Evolutionary conservation across 2,113 vertebrate species (phyloP).

Genomic region (Girardinichthys multiradiatus): DNA sequence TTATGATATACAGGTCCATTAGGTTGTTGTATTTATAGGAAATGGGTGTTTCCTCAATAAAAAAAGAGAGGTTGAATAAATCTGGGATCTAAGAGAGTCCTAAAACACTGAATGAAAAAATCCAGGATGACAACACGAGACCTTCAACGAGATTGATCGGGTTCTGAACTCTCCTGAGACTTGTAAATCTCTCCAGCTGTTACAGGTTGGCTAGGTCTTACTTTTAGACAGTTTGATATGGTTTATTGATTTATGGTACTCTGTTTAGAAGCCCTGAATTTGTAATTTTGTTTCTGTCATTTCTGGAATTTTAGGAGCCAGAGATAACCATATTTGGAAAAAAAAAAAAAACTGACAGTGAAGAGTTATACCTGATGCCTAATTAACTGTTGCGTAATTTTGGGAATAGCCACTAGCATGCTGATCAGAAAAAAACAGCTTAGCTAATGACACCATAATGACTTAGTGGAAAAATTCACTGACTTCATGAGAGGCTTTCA

Average conservation of each 20-base stretch:
- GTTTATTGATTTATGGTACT: neutral
- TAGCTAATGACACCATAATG: neutral
- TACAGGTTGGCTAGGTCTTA: neutral
- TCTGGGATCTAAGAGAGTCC: neutral
- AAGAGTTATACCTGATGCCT: neutral
- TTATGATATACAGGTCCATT: neutral
- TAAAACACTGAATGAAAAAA: neutral
- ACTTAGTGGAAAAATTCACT: neutral
- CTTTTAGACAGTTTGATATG: neutral
- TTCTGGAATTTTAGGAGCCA: neutral
- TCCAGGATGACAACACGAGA: neutral
- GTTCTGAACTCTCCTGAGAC: neutral
- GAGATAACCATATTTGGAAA: neutral
- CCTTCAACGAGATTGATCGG: neutral
- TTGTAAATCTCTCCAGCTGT: neutral
- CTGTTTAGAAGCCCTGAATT: neutral
- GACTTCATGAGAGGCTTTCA: neutral
- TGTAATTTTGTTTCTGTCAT: neutral
- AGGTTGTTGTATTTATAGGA: neutral
- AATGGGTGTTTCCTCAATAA: neutral
- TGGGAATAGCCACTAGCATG: neutral
- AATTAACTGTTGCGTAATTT: neutral
- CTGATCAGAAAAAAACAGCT: neutral
- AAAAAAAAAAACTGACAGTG: neutral
- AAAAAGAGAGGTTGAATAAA: neutral